Evolutionary conservation across 2,888 invertebrate genomes (phyloP).

Genomic region (Agrochola lychnidis): DNA sequence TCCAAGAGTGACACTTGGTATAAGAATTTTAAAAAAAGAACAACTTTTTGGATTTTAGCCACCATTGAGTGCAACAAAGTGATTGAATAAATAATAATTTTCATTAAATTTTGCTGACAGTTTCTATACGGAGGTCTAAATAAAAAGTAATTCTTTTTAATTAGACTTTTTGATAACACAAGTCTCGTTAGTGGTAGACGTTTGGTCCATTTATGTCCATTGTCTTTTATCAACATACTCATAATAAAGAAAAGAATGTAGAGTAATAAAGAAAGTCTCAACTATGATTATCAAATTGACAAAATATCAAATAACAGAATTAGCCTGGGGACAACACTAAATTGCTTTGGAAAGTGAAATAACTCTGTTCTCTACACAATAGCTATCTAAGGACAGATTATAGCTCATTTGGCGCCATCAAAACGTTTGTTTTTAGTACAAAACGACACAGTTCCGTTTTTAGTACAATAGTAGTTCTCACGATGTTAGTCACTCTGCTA

Average conservation of each 20-base stretch:
- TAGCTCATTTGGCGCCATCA: constrained; percentile 65
- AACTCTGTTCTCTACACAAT: constrained; percentile 46
- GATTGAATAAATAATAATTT: too few species aligned
- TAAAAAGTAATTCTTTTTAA: neutral
- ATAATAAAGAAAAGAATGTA: constrained; percentile 2
- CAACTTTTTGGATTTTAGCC: neutral
- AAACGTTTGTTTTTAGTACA: constrained; percentile 67
- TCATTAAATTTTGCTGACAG: too few species aligned
- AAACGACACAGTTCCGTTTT: constrained; percentile 69
- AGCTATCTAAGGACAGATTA: constrained; percentile 51
- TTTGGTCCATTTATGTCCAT: neutral
- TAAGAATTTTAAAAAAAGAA: neutral
- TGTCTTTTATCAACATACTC: neutral
- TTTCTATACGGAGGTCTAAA: neutral
- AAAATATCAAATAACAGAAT: constrained; percentile 32
- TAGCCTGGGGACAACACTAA: constrained; percentile 29
- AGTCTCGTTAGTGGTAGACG: neutral
- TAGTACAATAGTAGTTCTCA: constrained; percentile 70
- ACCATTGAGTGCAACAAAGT: too few species aligned
- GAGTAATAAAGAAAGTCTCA: constrained; percentile 20
- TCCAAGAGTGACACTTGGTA: neutral
- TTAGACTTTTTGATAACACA: neutral
- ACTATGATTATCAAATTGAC: constrained; percentile 30
- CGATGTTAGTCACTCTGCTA: constrained; percentile 56
- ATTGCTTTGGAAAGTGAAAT: constrained; percentile 59